A percentile compares a stretch with the other conserved stretches of the same genome.
Conservation (phyloP, 2,113 vertebrate species). For the cattle (Bos taurus) region ARS-UCD2.0 NC_037332.1:115107501-115108000, state of each 20-base stretch:
- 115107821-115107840: background rate
- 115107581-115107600: background rate
- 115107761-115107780: background rate
- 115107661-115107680: background rate
- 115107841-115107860: no score
- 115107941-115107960: background rate
- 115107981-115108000: background rate
- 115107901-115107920: background rate
- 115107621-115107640: background rate
- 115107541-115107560: background rate
- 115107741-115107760: accelerated
- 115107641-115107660: background rate
- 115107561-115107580: background rate
- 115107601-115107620: background rate
- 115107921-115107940: background rate
- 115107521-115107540: background rate
- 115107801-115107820: background rate
- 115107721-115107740: accelerated
- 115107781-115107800: background rate
- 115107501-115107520: accelerated
- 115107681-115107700: accelerated
- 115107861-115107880: no score
- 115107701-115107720: background rate
- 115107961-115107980: background rate
- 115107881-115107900: background rate